Conservation (phyloP, 2,888 invertebrate genomes). For the Iselma pallidipennis region DNA sequence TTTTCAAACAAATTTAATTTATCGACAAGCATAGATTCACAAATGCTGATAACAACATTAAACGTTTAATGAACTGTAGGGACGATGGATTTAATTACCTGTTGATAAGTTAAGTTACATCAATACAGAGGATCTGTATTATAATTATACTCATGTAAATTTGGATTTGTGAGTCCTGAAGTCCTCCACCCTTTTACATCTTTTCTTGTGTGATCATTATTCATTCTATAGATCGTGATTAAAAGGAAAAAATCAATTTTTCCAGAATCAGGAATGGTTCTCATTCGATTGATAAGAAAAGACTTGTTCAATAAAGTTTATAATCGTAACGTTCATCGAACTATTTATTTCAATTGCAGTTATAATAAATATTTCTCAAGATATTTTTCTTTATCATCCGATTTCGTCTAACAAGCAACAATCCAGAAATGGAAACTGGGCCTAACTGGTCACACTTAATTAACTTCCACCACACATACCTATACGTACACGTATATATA, state of each 20-base stretch:
- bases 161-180: too few species aligned
- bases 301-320: too few species aligned
- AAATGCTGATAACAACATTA: neutral
- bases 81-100: neutral
- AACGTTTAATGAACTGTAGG: neutral
- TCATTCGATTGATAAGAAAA: too few species aligned
- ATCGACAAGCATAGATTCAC: neutral
- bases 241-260: too few species aligned
- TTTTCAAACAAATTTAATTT: neutral
- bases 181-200: too few species aligned
- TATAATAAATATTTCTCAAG: neutral
- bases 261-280: too few species aligned
- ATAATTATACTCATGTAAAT: too few species aligned
- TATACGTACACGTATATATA: neutral
- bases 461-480: constrained; percentile 5
- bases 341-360: neutral
- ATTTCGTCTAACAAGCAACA: neutral
- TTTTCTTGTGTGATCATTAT: too few species aligned
- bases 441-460: neutral
- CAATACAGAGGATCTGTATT: too few species aligned
- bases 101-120: neutral
- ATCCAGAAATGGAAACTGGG: neutral
- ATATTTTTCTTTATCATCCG: neutral
- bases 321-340: too few species aligned
- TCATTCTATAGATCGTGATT: too few species aligned